Conservation (phyloP, 1,140 invertebrate species). For the Steinernema khuongi region DNA sequence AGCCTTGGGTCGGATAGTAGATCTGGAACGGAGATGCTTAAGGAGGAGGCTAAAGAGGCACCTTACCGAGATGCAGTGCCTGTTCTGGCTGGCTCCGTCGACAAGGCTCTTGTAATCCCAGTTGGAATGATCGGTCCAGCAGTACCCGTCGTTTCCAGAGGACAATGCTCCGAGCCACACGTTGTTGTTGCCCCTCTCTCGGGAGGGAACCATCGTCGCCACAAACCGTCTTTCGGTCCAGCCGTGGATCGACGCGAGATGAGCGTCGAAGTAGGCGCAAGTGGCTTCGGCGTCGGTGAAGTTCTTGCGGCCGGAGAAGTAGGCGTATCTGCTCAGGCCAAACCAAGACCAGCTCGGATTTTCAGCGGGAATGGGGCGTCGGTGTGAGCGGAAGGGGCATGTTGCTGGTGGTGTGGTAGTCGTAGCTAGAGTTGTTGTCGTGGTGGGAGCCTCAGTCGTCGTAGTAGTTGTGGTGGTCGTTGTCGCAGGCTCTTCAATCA, state of each 20-base stretch:
- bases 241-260: no score
- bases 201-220: not conserved
- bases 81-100: not conserved
- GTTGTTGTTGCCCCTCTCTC: not conserved
- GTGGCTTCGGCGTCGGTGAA: not conserved
- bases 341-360: not conserved
- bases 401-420: not conserved
- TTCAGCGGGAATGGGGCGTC: not conserved
- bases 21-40: not conserved
- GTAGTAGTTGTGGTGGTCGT: not conserved
- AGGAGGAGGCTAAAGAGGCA: not conserved
- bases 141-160: not conserved
- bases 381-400: not conserved
- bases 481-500: no score
- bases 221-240: not conserved
- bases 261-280: not conserved
- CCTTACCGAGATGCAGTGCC: not conserved
- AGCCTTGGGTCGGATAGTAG: not conserved
- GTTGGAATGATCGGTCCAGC: not conserved
- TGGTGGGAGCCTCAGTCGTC: not conserved
- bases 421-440: not conserved
- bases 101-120: not conserved
- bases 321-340: no score
- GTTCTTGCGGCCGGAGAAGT: not conserved
- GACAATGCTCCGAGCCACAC: not conserved